Percentiles rank a stretch among this genome's conserved stretches.
Conservation (phyloP, 2,888 invertebrate species). For the Apamea crenata region DNA sequence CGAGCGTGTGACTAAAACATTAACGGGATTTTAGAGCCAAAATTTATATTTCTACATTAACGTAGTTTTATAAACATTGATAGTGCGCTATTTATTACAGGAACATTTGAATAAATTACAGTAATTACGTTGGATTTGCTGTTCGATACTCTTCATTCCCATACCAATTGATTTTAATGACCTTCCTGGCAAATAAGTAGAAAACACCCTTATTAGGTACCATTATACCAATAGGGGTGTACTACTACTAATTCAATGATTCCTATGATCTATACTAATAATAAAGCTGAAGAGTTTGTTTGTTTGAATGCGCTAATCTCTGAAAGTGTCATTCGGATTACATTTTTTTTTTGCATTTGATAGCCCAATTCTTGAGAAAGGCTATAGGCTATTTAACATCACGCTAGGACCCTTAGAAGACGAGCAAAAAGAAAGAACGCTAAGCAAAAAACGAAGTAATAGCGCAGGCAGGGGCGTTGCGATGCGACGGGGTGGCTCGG, state of each 20-base stretch:
- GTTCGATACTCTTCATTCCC: neutral
- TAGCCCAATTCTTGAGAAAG: too few species aligned
- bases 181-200: neutral
- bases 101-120: conserved; percentile 18
- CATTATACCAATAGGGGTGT: neutral
- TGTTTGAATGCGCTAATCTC: too few species aligned
- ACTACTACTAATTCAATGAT: conserved; percentile 1
- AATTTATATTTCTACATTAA: conserved; percentile 39
- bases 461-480: too few species aligned
- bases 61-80: conserved; percentile 51
- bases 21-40: conserved; percentile 19
- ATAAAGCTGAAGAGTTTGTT: too few species aligned
- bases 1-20: conserved; percentile 54
- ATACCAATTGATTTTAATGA: conserved; percentile 8
- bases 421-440: too few species aligned
- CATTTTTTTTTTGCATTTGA: too few species aligned
- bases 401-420: too few species aligned
- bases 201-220: neutral
- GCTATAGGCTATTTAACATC: too few species aligned
- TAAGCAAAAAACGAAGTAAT: too few species aligned
- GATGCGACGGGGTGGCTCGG: too few species aligned
- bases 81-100: conserved; percentile 51
- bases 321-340: too few species aligned
- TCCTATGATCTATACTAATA: too few species aligned
- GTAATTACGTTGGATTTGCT: conserved; percentile 5